These are phyloP conservation scores for Pediacus dermestoides DNA, from an alignment of 2,888 invertebrate genomes.

Conservation along the genomic window DNA sequence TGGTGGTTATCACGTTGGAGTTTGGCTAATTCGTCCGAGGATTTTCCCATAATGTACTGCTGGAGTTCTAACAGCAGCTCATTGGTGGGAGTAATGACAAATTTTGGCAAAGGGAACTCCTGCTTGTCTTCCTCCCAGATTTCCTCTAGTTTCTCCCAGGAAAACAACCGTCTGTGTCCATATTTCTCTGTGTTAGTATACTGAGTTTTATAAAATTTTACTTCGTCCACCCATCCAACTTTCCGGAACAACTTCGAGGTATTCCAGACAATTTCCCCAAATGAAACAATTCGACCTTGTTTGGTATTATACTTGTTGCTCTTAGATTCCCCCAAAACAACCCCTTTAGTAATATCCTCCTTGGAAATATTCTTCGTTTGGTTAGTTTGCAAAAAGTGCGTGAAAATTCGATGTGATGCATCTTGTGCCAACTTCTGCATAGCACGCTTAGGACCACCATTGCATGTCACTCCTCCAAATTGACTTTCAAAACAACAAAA, in stretches of 20 bases:
- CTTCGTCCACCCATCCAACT: constrained; percentile 15
- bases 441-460: constrained; percentile 18
- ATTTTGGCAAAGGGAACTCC: constrained; percentile 6
- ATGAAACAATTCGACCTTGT: constrained; percentile 15
- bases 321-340: constrained; percentile 20
- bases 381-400: constrained; percentile 17
- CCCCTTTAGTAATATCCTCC: constrained; percentile 21
- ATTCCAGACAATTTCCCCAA: constrained; percentile 15
- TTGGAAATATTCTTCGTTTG: constrained; percentile 13
- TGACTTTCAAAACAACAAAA: constrained; percentile 12
- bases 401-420: constrained; percentile 19
- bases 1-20: constrained; percentile 14
- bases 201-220: constrained; percentile 18
- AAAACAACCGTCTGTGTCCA: constrained; percentile 18
- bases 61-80: constrained; percentile 10
- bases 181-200: constrained; percentile 16
- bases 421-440: constrained; percentile 23
- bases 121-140: constrained; percentile 15
- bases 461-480: constrained; percentile 17
- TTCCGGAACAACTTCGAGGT: constrained; percentile 19
- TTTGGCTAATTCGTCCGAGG: constrained; percentile 12
- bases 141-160: constrained; percentile 20
- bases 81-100: constrained; percentile 10
- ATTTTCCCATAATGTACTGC: constrained; percentile 16
- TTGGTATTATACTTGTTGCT: constrained; percentile 15